phyloP scores from a whole-genome alignment of 2,888 invertebrate genomes.

The Oasisia sp. region DNA sequence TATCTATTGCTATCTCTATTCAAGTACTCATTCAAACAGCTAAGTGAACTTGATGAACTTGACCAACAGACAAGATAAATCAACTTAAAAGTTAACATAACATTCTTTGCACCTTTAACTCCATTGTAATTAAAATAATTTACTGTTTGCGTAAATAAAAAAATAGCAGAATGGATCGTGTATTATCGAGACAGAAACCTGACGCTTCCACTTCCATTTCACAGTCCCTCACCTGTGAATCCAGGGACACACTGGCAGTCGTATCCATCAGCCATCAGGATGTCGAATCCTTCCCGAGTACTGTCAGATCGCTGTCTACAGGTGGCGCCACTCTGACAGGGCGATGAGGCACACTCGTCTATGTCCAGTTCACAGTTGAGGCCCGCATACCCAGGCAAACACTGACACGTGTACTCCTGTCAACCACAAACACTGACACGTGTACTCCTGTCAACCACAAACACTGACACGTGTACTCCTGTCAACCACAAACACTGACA shows the following conservation, averaged over 20 bases:
- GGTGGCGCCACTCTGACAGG: slow-evolving; percentile 42
- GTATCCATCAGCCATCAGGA: slow-evolving; percentile 54
- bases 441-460: background rate
- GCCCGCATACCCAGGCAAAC: slow-evolving; percentile 32
- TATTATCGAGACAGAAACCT: background rate
- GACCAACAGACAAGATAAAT: background rate
- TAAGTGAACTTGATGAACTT: too few species aligned
- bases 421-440: background rate
- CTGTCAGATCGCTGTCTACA: slow-evolving; percentile 66
- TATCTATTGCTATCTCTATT: too few species aligned
- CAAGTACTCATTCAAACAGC: too few species aligned
- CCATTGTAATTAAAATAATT: too few species aligned
- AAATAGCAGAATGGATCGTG: background rate
- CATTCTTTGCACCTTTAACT: background rate
- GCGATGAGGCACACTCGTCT: slow-evolving; percentile 35
- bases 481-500: background rate
- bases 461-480: background rate
- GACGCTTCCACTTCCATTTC: background rate
- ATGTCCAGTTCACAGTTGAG: slow-evolving; percentile 33
- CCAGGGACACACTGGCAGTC: slow-evolving; percentile 56
- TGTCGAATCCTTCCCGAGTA: slow-evolving; percentile 72
- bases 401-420: background rate
- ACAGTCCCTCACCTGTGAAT: slow-evolving; percentile 50
- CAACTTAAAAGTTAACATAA: slow-evolving; percentile 8
- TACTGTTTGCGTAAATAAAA: background rate